Conservation (phyloP, 2,797 vertebrate species). For the Enteromius radiatus region DNA sequence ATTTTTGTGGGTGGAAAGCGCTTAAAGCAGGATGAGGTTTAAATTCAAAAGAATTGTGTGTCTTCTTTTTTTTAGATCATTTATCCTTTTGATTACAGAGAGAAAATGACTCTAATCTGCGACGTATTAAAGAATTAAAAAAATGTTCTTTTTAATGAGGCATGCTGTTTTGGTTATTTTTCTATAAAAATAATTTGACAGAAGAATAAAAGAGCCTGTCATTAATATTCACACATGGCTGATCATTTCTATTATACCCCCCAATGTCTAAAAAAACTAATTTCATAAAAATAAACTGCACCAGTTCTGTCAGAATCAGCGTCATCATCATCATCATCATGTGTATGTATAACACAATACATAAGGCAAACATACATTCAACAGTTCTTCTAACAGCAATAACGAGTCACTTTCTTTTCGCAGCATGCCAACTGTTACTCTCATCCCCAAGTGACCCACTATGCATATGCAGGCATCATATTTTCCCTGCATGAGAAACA, state of each 20-base stretch:
- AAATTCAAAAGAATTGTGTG: slow-evolving; percentile 40
- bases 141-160: slow-evolving; percentile 54
- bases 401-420: slow-evolving; percentile 1
- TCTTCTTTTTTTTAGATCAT: slow-evolving; percentile 53
- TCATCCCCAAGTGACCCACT: slow-evolving; percentile 11
- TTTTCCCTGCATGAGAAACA: slow-evolving; percentile 13
- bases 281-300: slow-evolving; percentile 5
- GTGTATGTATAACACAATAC: neutral
- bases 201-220: slow-evolving; percentile 45
- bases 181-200: slow-evolving; percentile 55
- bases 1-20: slow-evolving; percentile 56
- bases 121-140: slow-evolving; percentile 51
- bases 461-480: slow-evolving; percentile 34
- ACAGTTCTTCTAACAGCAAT: neutral
- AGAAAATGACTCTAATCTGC: slow-evolving; percentile 55
- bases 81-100: slow-evolving; percentile 55
- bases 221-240: slow-evolving; percentile 53
- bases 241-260: slow-evolving; percentile 39
- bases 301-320: neutral
- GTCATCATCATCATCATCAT: neutral
- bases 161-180: slow-evolving; percentile 55
- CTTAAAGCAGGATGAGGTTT: slow-evolving; percentile 44
- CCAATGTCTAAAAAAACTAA: slow-evolving; percentile 30
- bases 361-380: slow-evolving; percentile 6
- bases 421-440: slow-evolving; percentile 43